A percentile compares a stretch with the other conserved stretches of the same genome.
phyloP scores from a whole-genome alignment of 2,797 vertebrate genomes.

The Eulemur albifrons region DNA sequence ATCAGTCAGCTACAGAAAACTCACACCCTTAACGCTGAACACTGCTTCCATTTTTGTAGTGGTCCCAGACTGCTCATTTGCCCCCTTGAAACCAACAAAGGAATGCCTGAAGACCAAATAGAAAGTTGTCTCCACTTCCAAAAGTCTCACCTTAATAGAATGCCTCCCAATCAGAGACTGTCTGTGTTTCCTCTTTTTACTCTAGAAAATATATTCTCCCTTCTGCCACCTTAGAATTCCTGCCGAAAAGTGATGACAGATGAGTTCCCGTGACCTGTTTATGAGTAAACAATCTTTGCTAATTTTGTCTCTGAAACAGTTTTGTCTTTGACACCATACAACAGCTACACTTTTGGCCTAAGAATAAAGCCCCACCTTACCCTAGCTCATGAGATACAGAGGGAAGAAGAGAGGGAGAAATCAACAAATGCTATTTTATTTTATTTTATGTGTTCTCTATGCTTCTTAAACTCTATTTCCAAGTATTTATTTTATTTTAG shows the following conservation, averaged over 20 bases:
- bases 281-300: background rate
- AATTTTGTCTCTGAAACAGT: background rate
- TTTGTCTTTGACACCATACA: background rate
- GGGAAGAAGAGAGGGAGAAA: background rate
- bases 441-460: background rate
- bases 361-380: background rate
- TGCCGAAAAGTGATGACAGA: background rate
- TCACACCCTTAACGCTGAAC: background rate
- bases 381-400: background rate
- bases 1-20: background rate
- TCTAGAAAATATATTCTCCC: background rate
- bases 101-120: background rate
- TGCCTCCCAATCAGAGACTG: background rate
- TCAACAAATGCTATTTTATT: background rate
- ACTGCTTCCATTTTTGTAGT: background rate
- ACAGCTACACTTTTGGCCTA: background rate
- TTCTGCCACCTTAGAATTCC: background rate
- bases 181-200: background rate
- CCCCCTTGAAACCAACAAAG: background rate
- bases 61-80: background rate
- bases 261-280: background rate
- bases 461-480: background rate
- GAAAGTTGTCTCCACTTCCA: background rate
- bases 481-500: slow-evolving; percentile 38
- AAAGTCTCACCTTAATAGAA: background rate